Conservation (phyloP, 1,140 invertebrate genomes). For the Harpegnathos saltator region DNA sequence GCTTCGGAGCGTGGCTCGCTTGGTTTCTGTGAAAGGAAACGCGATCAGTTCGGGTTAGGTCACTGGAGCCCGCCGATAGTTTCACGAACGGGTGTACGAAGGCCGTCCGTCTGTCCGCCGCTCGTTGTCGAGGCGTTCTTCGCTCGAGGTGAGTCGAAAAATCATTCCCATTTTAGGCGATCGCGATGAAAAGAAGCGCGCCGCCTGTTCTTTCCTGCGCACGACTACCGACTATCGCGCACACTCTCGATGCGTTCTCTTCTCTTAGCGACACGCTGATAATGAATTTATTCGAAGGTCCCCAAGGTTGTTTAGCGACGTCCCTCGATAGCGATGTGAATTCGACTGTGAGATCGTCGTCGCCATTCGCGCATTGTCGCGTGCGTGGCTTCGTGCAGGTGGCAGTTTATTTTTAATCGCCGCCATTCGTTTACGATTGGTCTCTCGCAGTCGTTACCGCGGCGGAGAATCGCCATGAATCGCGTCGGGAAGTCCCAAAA, state of each 20-base stretch:
- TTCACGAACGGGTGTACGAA: constrained; percentile 59
- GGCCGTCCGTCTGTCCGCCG: constrained; percentile 29
- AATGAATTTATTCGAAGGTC: constrained; percentile 33
- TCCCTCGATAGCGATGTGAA: not conserved
- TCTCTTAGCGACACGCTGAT: constrained; percentile 16
- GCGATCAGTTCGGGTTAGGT: constrained; percentile 52
- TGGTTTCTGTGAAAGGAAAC: constrained; percentile 63
- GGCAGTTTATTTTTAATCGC: constrained; percentile 10
- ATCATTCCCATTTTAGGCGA: constrained; percentile 65
- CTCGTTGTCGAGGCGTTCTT: not conserved
- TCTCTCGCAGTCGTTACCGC: not conserved
- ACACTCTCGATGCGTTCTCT: not conserved
- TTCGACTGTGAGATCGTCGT: not conserved
- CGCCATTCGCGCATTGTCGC: not conserved
- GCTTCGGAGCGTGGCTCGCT: constrained; percentile 26
- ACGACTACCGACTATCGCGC: too few relatives aligned
- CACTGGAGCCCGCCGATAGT: constrained; percentile 27
- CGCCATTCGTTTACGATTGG: constrained; percentile 1
- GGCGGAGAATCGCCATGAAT: constrained; percentile 10
- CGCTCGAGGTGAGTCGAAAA: constrained; percentile 73
- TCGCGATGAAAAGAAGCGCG: constrained; percentile 28
- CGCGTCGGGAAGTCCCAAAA: constrained; percentile 31
- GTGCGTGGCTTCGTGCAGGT: not conserved
- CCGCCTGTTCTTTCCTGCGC: too few relatives aligned
- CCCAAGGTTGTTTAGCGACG: not conserved